Conservation (phyloP, 1,140 invertebrate genomes). For the Euglossa dilemma region DNA sequence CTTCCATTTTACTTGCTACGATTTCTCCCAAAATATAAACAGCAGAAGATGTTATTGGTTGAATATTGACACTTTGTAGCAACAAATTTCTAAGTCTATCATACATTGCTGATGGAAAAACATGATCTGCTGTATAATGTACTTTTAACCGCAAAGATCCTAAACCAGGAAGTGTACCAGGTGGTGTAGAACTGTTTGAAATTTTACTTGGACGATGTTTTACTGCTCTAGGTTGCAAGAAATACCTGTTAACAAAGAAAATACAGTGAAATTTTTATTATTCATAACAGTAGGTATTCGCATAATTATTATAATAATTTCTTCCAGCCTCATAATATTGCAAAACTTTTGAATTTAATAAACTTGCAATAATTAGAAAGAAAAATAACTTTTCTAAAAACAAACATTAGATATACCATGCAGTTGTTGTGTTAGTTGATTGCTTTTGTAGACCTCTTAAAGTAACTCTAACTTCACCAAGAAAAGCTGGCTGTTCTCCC, state of each 20-base stretch:
- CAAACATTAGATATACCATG: constrained; percentile 81
- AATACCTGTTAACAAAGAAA: constrained; percentile 86
- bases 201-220: constrained; percentile 84
- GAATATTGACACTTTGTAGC: constrained; percentile 87
- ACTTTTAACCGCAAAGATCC: constrained; percentile 93
- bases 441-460: constrained; percentile 87
- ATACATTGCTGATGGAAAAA: constrained; percentile 92
- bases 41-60: constrained; percentile 92
- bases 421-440: constrained; percentile 83
- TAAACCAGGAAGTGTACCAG: constrained; percentile 87
- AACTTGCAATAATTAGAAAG: neutral
- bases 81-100: constrained; percentile 89
- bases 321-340: neutral
- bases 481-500: constrained; percentile 89
- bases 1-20: constrained; percentile 92
- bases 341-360: neutral
- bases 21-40: constrained; percentile 94
- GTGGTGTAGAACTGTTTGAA: constrained; percentile 86
- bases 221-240: constrained; percentile 89
- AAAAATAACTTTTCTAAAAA: neutral
- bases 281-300: neutral
- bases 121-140: constrained; percentile 94
- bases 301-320: neutral
- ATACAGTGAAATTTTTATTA: neutral
- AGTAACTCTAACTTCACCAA: constrained; percentile 92